Conservation (phyloP, 2,888 invertebrate species). For the Chalcis sispes region DNA sequence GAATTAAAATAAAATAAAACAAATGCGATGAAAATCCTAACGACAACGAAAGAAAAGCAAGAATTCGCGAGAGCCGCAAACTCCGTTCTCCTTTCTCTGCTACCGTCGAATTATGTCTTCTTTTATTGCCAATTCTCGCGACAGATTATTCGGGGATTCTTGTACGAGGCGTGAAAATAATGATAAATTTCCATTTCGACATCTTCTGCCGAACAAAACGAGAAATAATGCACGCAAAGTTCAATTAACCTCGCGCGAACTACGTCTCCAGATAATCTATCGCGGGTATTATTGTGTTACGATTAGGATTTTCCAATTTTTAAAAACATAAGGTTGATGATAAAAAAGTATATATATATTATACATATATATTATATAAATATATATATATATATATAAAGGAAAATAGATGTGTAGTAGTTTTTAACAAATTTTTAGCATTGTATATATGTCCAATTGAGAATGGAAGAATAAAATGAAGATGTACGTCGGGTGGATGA, state of each 20-base stretch:
- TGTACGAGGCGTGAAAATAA: slow-evolving; percentile 18
- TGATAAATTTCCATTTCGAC: too few relatives aligned
- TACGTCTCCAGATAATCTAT: slow-evolving; percentile 51
- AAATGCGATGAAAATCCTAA: slow-evolving; percentile 44
- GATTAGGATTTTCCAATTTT: slow-evolving; percentile 71
- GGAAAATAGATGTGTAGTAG: slow-evolving; percentile 71
- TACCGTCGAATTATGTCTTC: slow-evolving; percentile 61
- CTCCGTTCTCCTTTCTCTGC: slow-evolving; percentile 58
- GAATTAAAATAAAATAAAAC: slow-evolving; percentile 14
- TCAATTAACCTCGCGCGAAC: background rate
- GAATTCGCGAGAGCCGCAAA: slow-evolving; percentile 27
- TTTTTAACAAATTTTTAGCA: slow-evolving; percentile 71
- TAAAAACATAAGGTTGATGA: slow-evolving; percentile 66
- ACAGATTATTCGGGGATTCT: slow-evolving; percentile 52
- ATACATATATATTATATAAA: slow-evolving; percentile 60
- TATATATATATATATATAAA: slow-evolving; percentile 59
- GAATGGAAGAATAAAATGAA: slow-evolving; percentile 37
- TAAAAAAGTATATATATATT: slow-evolving; percentile 61
- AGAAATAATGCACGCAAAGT: slow-evolving; percentile 60
- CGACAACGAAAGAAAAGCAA: slow-evolving; percentile 25
- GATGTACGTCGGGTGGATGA: slow-evolving; percentile 57
- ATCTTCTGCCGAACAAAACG: too few relatives aligned
- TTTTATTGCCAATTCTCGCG: slow-evolving; percentile 61
- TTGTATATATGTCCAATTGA: slow-evolving; percentile 74
- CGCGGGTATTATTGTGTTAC: slow-evolving; percentile 65